Evolutionary conservation across 2,113 vertebrate genomes (phyloP).

Genomic region (Pongo abelii): DNA sequence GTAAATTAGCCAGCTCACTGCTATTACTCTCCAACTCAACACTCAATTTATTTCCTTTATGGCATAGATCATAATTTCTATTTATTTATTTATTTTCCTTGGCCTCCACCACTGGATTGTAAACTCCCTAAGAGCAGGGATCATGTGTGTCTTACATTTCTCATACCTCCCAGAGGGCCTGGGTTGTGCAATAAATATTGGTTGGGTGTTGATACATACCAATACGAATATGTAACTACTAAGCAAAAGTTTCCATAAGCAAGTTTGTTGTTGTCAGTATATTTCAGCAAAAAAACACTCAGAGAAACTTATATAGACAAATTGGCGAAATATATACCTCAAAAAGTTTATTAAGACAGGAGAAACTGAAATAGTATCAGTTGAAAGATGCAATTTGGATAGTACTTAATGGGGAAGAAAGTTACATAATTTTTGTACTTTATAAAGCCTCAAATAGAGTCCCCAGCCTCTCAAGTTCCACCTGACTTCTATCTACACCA

Average conservation of each 20-base stretch:
- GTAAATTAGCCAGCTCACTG: background rate
- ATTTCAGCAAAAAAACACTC: background rate
- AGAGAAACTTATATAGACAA: background rate
- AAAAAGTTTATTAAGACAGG: background rate
- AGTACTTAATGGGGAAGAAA: background rate
- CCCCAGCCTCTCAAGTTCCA: background rate
- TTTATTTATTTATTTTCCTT: background rate
- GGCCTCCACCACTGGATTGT: background rate
- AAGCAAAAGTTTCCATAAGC: background rate
- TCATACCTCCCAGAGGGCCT: background rate
- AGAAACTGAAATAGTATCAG: background rate
- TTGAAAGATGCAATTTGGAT: background rate
- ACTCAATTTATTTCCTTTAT: background rate
- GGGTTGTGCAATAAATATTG: background rate
- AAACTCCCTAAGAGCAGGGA: background rate
- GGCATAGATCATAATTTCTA: background rate
- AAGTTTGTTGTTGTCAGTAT: background rate
- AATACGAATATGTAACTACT: background rate
- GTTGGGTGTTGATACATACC: background rate
- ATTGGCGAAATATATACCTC: background rate
- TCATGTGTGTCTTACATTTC: background rate
- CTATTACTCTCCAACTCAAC: background rate
- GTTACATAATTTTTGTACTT: background rate
- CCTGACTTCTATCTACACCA: background rate
- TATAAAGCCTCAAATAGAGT: background rate